Conservation (phyloP, 2,797 vertebrate species). For the Vireo griseus region DNA sequence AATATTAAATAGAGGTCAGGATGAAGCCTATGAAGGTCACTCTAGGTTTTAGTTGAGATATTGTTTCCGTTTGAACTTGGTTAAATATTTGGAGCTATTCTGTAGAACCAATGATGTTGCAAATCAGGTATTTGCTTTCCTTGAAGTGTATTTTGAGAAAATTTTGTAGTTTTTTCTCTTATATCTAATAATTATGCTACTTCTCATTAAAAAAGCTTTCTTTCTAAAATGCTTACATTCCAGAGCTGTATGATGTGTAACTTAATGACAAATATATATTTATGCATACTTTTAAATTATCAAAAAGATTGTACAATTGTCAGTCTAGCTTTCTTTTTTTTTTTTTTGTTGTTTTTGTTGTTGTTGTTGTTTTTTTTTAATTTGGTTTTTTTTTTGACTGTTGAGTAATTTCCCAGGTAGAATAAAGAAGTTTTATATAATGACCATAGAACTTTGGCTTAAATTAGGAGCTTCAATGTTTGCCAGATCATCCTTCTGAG, state of each 20-base stretch:
- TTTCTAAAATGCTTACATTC: not conserved
- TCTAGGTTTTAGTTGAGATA: not conserved
- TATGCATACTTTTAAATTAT: not conserved
- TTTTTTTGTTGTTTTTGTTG: too few relatives aligned
- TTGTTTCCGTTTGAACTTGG: not conserved
- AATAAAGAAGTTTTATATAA: not conserved
- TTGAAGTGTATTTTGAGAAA: not conserved
- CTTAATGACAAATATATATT: not conserved
- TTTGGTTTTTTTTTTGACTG: not conserved
- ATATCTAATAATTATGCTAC: not conserved
- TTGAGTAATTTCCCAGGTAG: not conserved
- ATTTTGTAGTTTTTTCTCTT: not conserved
- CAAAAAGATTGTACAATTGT: not conserved
- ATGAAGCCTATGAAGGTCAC: not conserved
- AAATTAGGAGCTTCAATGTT: not conserved
- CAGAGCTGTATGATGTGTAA: not conserved
- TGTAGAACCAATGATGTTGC: not conserved
- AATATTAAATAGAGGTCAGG: not conserved
- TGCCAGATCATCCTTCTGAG: not conserved
- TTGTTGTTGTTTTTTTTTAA: too few relatives aligned
- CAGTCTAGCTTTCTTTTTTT: rapidly evolving
- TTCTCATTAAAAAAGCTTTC: not conserved
- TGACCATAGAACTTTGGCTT: not conserved
- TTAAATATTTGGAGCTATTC: not conserved
- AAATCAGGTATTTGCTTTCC: not conserved